Conservation (phyloP, 2,113 vertebrate genomes). For the Dicaeum eximium region DNA sequence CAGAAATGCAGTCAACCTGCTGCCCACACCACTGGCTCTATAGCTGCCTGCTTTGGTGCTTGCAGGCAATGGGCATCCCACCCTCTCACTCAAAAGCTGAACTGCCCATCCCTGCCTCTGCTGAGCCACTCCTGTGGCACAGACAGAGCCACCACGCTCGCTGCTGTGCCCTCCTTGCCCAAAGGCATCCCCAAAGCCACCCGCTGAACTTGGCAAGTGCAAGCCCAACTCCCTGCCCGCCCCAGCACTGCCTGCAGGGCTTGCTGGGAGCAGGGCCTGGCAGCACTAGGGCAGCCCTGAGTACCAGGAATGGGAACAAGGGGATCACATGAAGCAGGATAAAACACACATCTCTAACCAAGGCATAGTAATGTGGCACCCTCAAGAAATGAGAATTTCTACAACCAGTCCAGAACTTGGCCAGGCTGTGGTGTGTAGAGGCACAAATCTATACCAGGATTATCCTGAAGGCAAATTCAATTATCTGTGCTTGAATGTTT, state of each 20-base stretch:
- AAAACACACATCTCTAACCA: not conserved
- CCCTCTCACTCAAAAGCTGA: not conserved
- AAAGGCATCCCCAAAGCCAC: not conserved
- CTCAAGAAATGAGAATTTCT: not conserved
- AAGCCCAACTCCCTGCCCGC: not conserved
- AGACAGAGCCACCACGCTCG: not conserved
- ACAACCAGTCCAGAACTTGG: not conserved
- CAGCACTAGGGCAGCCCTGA: not conserved
- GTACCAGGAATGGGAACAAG: not conserved
- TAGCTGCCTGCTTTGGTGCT: not conserved
- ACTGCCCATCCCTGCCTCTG: not conserved
- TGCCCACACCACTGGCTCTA: not conserved
- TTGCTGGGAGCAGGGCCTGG: not conserved
- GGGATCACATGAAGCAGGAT: not conserved
- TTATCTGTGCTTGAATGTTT: not conserved
- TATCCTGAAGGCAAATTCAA: not conserved
- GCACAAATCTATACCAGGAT: not conserved
- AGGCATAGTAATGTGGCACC: not conserved
- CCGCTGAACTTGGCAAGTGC: not conserved
- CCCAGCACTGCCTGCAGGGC: not conserved
- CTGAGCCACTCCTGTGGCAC: not conserved
- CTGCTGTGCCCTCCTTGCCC: not conserved
- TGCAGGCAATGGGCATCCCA: not conserved
- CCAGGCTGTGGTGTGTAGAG: not conserved
- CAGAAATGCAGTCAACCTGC: not conserved